phyloP scores from a whole-genome alignment of 2,113 vertebrate species.

The Felis catus region F.catus_Fca126_mat1.0 CM031425.1:36861501-36862000 shows the following conservation, averaged over 20 bases:
- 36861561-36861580: background rate
- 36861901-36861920: background rate
- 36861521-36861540: background rate
- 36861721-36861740: background rate
- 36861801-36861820: background rate
- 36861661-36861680: background rate
- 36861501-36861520: background rate
- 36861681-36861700: conserved; percentile 36
- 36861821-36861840: background rate
- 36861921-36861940: conserved; percentile 9
- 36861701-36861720: background rate
- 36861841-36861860: conserved; percentile 8
- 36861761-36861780: conserved; percentile 42
- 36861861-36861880: background rate
- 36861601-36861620: background rate
- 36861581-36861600: background rate
- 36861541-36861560: background rate
- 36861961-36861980: background rate
- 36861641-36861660: background rate
- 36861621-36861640: conserved; percentile 34
- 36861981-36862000: background rate
- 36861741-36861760: background rate
- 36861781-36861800: conserved; percentile 37
- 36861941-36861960: background rate
- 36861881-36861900: background rate